phyloP scores from a whole-genome alignment of 2,113 vertebrate species.

The Donacobius atricapilla region DNA sequence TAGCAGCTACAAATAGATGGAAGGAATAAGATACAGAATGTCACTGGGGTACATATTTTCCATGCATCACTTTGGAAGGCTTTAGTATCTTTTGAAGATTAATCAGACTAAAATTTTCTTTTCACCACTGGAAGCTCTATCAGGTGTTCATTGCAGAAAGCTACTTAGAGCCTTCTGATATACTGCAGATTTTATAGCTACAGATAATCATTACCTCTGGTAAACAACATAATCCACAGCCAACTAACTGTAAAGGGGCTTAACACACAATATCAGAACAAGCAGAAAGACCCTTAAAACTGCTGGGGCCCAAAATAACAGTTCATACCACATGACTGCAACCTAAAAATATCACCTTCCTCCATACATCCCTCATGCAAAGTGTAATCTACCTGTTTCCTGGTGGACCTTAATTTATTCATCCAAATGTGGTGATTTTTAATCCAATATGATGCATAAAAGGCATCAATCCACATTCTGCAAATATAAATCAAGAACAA shows the following conservation, averaged over 20 bases:
- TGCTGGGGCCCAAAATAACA: not conserved
- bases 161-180: not conserved
- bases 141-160: not conserved
- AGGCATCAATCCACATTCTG: not conserved
- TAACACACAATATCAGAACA: not conserved
- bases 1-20: not conserved
- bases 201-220: not conserved
- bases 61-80: not conserved
- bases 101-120: not conserved
- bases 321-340: not conserved
- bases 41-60: not conserved
- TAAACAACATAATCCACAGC: not conserved
- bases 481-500: not conserved
- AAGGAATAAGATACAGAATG: not conserved
- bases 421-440: not conserved
- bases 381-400: not conserved
- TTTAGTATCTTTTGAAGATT: not conserved
- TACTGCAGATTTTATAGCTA: not conserved
- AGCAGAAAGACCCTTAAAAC: not conserved
- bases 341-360: not conserved
- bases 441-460: not conserved
- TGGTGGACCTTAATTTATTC: not conserved
- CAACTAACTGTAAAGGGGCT: not conserved
- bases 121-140: not conserved
- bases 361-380: not conserved